Evolutionary conservation across 2,113 vertebrate species (phyloP), one percentile per base, ranked within the genome.

Genomic region (Pomatostomus ruficeps): DNA sequence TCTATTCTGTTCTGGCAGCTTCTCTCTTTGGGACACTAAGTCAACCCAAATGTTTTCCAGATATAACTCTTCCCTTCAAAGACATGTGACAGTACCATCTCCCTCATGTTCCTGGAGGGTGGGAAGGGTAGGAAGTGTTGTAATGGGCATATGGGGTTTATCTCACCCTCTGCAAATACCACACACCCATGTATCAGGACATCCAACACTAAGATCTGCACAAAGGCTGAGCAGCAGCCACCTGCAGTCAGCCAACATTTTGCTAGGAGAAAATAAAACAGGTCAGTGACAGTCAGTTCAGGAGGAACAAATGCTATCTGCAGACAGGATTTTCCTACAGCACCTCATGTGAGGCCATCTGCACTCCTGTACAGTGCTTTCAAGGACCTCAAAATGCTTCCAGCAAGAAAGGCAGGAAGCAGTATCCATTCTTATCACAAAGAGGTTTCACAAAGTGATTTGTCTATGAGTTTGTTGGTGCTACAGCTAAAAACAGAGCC

Each of bases 11-110:
- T 77, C 61, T 83, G 72, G 85, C 92, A 92, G 85, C 36, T 88
- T 79, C 82, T 67, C 33, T 91, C 61, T 88, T 86, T 81, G 52
- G 85, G 91, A 94, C 83, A 72, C 40, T 80, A 77, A 94, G 81
- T 83, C 91, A 90, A 43, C 45, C 28, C 48, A 90, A 93, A 94
- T 93, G 85, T 42, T 94, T 91, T 88, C 85, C 88, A 94, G 85
- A 92, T 85, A 76, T 2, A 88, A 80, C 36, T 79, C 55, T 66
- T 91, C 26, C 58, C 52, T 20, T 90, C 40, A n/a, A 61, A 42
- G 75, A 84, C 65, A 71, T 1, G 23, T 33, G 63, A 65, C 80
- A 87, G 45, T 68, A 72, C 66, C 79, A 88, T 77, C 82, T 83
- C 63, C n/a, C 55, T 93, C 59, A 26, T 18, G 21, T 59, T 90